phyloP scores from a whole-genome alignment of 2,888 invertebrate species.

The Napeogenes sylphis region DNA sequence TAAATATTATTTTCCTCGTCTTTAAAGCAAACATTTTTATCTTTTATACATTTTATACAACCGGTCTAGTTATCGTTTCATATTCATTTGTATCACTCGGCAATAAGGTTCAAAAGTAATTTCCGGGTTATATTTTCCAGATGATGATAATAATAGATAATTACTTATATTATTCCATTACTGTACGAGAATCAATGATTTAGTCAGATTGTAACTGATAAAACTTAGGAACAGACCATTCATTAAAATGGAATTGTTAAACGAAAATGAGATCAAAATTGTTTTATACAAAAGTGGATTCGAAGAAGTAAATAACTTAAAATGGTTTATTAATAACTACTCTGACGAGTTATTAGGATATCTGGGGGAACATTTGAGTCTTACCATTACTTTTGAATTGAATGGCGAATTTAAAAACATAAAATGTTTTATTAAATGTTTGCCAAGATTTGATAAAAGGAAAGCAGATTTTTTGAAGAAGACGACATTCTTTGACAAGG shows the following conservation, averaged over 20 bases:
- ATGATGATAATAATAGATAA: no score
- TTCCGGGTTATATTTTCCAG: no score
- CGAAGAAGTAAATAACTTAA: conserved; percentile 32
- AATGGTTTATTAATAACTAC: conserved; percentile 50
- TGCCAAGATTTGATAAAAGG: conserved; percentile 73
- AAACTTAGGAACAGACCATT: background rate
- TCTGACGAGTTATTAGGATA: conserved; percentile 56
- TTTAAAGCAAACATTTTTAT: background rate
- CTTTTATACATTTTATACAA: background rate
- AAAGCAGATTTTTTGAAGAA: conserved; percentile 59
- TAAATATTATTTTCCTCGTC: no score
- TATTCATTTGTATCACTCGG: background rate
- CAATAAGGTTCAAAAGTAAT: background rate
- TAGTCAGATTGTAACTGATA: background rate
- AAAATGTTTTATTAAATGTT: conserved; percentile 78
- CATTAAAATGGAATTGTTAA: conserved; percentile 48
- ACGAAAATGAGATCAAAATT: conserved; percentile 43
- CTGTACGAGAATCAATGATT: conserved; percentile 3
- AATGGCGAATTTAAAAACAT: conserved; percentile 36
- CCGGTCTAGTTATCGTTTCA: no score
- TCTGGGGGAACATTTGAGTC: conserved; percentile 60
- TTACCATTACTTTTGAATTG: conserved; percentile 43
- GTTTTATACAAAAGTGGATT: conserved; percentile 44
- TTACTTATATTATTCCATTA: background rate
- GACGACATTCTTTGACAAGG: conserved; percentile 55